phyloP scores from a whole-genome alignment of 2,797 vertebrate genomes.

The Pipistrellus pygmaeus region DNA sequence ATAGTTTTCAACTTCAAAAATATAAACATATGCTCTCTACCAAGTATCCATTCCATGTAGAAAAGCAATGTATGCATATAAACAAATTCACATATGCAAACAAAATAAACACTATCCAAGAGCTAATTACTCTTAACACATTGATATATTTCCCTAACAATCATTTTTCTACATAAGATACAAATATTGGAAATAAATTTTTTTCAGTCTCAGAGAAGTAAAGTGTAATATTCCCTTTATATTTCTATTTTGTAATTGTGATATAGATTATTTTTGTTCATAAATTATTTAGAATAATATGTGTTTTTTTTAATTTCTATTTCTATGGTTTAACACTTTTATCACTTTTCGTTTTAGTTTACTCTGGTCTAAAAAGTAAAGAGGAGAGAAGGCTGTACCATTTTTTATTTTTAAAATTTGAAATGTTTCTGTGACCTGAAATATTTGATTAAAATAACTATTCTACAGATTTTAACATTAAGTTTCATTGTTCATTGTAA shows the following conservation, averaged over 20 bases:
- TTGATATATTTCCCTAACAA: background rate
- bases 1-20: background rate
- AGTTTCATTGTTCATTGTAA: background rate
- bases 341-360: conserved; percentile 17
- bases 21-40: background rate
- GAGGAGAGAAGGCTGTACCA: fast-evolving
- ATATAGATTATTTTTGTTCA: background rate
- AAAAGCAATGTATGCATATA: background rate
- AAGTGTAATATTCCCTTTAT: background rate
- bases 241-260: background rate
- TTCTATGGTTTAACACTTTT: background rate
- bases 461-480: background rate
- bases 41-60: background rate
- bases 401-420: background rate
- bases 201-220: background rate
- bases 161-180: background rate
- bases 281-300: background rate
- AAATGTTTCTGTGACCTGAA: background rate
- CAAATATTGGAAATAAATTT: background rate
- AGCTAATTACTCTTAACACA: background rate
- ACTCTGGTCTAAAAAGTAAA: background rate
- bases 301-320: background rate
- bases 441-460: background rate
- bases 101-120: background rate
- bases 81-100: background rate